These are phyloP conservation scores for Leucoraja ocellata DNA, from an alignment of 2,797 vertebrate genomes.

Conservation along the genomic window DNA sequence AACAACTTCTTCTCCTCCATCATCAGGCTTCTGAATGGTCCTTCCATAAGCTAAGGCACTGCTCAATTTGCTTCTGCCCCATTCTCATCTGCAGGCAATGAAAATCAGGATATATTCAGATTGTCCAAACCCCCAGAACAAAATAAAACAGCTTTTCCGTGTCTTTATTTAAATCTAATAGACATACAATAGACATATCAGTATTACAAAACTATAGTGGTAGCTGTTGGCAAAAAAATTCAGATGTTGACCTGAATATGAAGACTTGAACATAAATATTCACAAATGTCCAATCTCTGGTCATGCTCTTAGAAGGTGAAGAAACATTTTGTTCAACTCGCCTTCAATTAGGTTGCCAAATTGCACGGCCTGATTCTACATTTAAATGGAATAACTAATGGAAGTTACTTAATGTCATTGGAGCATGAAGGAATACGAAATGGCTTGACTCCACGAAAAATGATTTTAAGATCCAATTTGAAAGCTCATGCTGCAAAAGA, in stretches of 20 bases:
- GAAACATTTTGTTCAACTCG: background rate
- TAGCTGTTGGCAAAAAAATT: no score
- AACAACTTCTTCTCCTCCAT: no score
- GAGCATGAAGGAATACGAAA: background rate
- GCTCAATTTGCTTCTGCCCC: no score
- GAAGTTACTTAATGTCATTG: no score
- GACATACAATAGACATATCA: background rate
- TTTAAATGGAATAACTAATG: background rate
- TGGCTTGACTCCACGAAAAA: background rate
- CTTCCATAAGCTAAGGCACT: no score
- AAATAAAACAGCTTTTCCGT: background rate
- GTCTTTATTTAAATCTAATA: background rate
- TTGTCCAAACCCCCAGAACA: background rate
- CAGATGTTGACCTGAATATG: no score
- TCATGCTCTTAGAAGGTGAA: conserved; percentile 12
- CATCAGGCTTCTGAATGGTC: no score
- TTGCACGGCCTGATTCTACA: background rate
- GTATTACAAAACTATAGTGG: background rate
- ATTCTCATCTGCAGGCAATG: background rate
- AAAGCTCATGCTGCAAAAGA: background rate
- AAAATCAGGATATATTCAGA: background rate
- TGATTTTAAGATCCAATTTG: background rate
- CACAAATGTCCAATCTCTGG: background rate
- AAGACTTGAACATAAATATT: background rate
- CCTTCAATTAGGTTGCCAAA: background rate